These are phyloP conservation scores for Xestia ashworthii DNA, from an alignment of 2,888 invertebrate species.

Conservation along the genomic window DNA sequence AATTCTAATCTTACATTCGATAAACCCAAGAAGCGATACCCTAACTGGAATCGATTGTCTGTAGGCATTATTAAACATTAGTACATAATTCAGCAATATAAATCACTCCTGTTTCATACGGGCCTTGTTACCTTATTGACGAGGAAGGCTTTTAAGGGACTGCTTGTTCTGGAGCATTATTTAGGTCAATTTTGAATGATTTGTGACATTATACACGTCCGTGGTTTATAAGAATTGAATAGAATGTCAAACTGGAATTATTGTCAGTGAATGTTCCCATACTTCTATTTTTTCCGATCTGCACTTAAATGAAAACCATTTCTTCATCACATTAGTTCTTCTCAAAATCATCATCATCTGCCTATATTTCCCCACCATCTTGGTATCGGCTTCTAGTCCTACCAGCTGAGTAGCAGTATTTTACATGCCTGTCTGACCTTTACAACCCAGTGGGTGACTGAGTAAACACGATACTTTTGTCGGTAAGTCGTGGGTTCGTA, in stretches of 20 bases:
- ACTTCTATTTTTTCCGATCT: neutral
- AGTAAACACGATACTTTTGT: neutral
- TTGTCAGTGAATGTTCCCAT: neutral
- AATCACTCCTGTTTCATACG: conserved; percentile 34
- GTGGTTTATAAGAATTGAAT: conserved; percentile 11
- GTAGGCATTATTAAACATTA: conserved; percentile 24
- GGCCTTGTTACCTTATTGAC: conserved; percentile 48
- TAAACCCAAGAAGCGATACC: neutral
- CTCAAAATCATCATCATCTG: neutral
- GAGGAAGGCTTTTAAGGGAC: conserved; percentile 20
- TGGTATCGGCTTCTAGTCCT: neutral
- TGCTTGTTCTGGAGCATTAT: conserved; percentile 1
- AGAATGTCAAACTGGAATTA: neutral
- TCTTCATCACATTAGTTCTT: no score
- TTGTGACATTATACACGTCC: neutral
- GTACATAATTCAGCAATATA: conserved; percentile 39
- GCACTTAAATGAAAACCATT: neutral
- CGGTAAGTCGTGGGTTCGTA: no score
- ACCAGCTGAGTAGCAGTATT: neutral
- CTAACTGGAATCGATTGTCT: conserved; percentile 6
- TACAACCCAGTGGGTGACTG: neutral
- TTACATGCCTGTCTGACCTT: neutral
- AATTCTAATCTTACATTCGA: neutral
- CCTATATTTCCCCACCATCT: neutral
- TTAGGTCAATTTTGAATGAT: conserved; percentile 10